Base-by-base conservation (phyloP, 2,113 vertebrate species). In the Seriola rivoliana region DNA sequence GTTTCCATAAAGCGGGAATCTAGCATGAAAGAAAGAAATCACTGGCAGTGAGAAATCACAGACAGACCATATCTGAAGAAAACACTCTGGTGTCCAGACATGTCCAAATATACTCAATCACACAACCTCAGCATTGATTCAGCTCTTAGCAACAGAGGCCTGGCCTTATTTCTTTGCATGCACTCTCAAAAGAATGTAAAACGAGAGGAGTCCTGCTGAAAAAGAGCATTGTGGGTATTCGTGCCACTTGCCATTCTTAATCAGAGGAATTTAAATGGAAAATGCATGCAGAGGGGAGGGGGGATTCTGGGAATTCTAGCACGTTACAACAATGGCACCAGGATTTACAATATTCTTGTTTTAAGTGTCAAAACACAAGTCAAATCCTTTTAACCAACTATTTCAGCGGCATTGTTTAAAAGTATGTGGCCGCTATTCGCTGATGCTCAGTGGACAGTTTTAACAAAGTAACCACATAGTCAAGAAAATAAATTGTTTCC, bases 241-340 rank as follows among this genome's bases (percentile, higher is more conserved):
- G 80, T 90, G 93, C 91, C 91, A 92, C 92, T 94, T 93, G 92
- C 90, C 91, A 86, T 91, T 92, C 88, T 85, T 85, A 93, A 92
- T 93, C 90, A 89, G 80, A 88, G 86, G 85, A 91, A 93, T 94
- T 93, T 90, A 92, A 92, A 94, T 89, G 66, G 85, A 81, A 89
- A 90, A 89, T 55, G 80, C 72, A 85, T 19, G 66, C 75, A 74
- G 66, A 68, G 74, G 23, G 80, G 80, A 69, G 78, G 44, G 52
- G 59, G 77, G 55, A 57, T 60, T 42, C 40, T 42, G 40, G 64
- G 62, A 52, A 81, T 57, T 75, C 65, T 48, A 46, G 67, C 50
- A 54, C 32, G 6, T 69, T 78, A 11, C 59, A 80, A 42, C 66
- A 81, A 77, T 0, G 36, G 36, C 75, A 76, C 66, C 52, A 70